A percentile compares a stretch with the other conserved stretches of the same genome.
These are phyloP conservation scores for Tachina fera DNA, from an alignment of 2,888 invertebrate genomes.

Conservation along the genomic window DNA sequence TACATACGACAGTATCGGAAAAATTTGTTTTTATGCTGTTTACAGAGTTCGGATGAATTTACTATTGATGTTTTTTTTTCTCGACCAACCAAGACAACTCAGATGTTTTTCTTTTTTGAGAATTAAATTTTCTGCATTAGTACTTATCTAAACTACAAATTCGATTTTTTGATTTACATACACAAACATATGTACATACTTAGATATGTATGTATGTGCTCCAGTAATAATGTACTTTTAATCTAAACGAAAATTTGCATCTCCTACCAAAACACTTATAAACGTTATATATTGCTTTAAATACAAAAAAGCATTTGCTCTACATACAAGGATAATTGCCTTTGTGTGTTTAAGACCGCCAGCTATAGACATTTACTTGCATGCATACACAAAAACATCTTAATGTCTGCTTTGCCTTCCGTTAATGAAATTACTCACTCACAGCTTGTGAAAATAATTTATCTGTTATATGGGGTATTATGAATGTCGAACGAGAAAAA, in stretches of 20 bases:
- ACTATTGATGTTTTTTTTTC: too few relatives aligned
- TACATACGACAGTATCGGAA: too few relatives aligned
- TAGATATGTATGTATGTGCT: too few relatives aligned
- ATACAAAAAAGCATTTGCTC: background rate
- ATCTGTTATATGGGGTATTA: background rate
- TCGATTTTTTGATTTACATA: too few relatives aligned
- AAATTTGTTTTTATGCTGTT: too few relatives aligned
- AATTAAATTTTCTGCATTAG: too few relatives aligned
- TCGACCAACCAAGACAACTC: too few relatives aligned
- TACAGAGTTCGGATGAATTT: too few relatives aligned
- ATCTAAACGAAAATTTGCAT: background rate
- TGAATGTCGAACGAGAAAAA: background rate
- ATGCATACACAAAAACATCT: background rate
- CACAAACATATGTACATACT: too few relatives aligned
- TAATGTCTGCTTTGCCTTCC: background rate
- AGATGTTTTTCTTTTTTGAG: too few relatives aligned
- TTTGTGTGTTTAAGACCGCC: background rate
- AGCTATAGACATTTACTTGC: background rate
- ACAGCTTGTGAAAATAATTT: background rate
- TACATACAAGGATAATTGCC: background rate
- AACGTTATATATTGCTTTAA: background rate
- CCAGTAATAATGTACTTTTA: background rate
- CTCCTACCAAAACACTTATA: background rate
- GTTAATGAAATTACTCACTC: background rate
- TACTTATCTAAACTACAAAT: too few relatives aligned